Evolutionary conservation across 2,888 invertebrate genomes (phyloP).

Genomic region (Thereva unica): DNA sequence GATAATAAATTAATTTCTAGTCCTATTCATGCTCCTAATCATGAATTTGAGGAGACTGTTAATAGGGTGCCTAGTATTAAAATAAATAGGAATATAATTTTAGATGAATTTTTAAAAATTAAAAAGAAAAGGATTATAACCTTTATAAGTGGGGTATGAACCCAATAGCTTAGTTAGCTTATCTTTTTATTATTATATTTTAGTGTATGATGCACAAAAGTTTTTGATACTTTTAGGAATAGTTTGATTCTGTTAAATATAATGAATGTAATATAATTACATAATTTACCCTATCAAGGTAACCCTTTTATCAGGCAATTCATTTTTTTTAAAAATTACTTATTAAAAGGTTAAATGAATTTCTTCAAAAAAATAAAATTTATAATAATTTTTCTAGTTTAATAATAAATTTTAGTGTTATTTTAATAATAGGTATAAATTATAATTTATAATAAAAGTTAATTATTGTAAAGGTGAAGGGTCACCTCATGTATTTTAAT

Average conservation of each 20-base stretch:
- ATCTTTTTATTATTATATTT: conserved; percentile 62
- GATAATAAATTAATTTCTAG: conserved; percentile 68
- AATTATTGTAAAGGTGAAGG: no score
- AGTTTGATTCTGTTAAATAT: conserved; percentile 67
- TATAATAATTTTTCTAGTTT: background rate
- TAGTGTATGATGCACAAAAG: conserved; percentile 67
- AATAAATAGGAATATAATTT: conserved; percentile 61
- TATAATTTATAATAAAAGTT: no score
- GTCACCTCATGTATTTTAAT: no score
- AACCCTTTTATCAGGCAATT: conserved; percentile 65
- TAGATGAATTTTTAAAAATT: conserved; percentile 59
- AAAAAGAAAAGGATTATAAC: conserved; percentile 61
- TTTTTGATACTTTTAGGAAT: conserved; percentile 66
- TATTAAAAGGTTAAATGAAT: background rate
- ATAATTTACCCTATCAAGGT: conserved; percentile 67
- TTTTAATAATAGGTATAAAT: no score
- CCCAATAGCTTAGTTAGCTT: conserved; percentile 63
- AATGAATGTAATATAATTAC: conserved; percentile 50
- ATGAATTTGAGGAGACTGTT: conserved; percentile 59
- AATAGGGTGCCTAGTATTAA: conserved; percentile 60
- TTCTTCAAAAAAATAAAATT: background rate
- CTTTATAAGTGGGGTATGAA: conserved; percentile 60
- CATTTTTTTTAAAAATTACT: conserved; percentile 44
- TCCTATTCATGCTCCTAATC: conserved; percentile 63
- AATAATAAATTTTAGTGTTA: background rate